A percentile compares a stretch with the other conserved stretches of the same genome.
These are phyloP conservation scores for Sitodiplosis mosellana DNA, from an alignment of 1,140 invertebrate genomes.

Conservation along the genomic window DNA sequence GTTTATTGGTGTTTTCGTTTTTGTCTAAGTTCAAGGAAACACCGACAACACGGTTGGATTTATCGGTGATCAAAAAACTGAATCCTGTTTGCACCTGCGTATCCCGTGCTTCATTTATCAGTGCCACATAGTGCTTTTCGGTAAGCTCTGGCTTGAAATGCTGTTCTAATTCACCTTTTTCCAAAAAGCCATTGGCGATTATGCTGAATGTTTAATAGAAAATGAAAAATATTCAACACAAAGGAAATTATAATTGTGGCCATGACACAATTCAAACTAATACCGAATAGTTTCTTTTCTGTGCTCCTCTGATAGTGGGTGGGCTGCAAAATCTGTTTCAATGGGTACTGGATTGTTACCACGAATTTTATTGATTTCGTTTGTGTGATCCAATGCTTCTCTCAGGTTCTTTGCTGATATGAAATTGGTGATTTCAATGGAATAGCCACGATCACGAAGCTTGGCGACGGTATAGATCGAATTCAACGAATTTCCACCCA, in stretches of 20 bases:
- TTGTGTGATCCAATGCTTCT: constrained; percentile 41
- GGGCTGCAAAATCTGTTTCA: constrained; percentile 28
- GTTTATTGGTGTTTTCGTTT: constrained; percentile 47
- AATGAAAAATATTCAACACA: not conserved
- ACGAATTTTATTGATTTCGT: constrained; percentile 17
- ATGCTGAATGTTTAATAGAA: constrained; percentile 50
- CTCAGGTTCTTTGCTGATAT: constrained; percentile 48
- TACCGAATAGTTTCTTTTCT: constrained; percentile 38
- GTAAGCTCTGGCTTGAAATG: constrained; percentile 45
- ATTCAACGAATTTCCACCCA: constrained; percentile 74
- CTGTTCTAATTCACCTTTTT: constrained; percentile 64
- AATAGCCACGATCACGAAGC: constrained; percentile 55
- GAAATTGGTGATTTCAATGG: constrained; percentile 61
- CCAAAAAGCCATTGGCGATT: constrained; percentile 62
- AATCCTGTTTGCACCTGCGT: constrained; percentile 42
- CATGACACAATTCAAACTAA: constrained; percentile 8
- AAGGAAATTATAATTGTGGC: not conserved
- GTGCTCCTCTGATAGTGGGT: constrained; percentile 38
- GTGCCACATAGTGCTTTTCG: constrained; percentile 40
- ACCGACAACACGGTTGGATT: constrained; percentile 28
- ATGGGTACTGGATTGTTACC: constrained; percentile 15
- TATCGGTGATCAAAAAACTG: constrained; percentile 44
- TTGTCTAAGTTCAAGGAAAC: constrained; percentile 62
- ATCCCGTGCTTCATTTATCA: constrained; percentile 46
- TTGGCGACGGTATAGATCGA: constrained; percentile 62